Conservation (phyloP, 2,797 vertebrate genomes). For the Poliocrania exsul region DNA sequence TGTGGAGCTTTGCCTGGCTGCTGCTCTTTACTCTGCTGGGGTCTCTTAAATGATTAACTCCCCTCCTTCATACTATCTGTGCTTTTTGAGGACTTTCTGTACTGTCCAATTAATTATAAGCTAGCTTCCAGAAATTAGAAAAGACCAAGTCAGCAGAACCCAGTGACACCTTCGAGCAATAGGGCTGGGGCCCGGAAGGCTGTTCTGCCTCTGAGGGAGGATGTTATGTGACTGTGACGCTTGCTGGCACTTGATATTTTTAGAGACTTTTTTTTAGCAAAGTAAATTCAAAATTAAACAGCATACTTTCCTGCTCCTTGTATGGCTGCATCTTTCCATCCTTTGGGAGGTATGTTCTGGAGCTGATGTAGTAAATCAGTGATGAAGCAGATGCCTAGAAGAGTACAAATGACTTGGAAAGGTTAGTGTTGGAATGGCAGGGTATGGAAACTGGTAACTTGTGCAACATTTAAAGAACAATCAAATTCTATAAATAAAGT, state of each 20-base stretch:
- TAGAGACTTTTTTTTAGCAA: constrained; percentile 31
- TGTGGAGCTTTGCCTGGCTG: not conserved
- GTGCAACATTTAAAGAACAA: not conserved
- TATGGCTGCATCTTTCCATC: constrained; percentile 34
- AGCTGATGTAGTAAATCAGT: constrained; percentile 12
- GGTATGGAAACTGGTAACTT: not conserved
- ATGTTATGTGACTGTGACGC: constrained; percentile 8
- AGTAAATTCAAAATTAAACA: constrained; percentile 37
- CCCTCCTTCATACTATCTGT: not conserved
- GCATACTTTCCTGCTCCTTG: constrained; percentile 35
- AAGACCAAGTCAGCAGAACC: not conserved
- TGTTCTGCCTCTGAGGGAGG: constrained; percentile 1
- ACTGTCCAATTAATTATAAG: constrained; percentile 50
- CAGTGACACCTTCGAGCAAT: not conserved
- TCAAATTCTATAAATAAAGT: not conserved
- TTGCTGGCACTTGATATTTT: constrained; percentile 35
- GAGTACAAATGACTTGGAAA: not conserved
- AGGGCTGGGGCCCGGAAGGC: not conserved
- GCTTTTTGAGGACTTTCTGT: constrained; percentile 40
- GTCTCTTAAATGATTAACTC: constrained; percentile 66
- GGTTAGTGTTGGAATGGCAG: not conserved
- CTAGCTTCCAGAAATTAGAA: constrained; percentile 14
- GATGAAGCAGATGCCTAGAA: not conserved
- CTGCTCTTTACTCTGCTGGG: not conserved
- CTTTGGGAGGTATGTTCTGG: not conserved